Base-by-base conservation (phyloP, 2,888 invertebrate species). In the Macaria liturata region DNA sequence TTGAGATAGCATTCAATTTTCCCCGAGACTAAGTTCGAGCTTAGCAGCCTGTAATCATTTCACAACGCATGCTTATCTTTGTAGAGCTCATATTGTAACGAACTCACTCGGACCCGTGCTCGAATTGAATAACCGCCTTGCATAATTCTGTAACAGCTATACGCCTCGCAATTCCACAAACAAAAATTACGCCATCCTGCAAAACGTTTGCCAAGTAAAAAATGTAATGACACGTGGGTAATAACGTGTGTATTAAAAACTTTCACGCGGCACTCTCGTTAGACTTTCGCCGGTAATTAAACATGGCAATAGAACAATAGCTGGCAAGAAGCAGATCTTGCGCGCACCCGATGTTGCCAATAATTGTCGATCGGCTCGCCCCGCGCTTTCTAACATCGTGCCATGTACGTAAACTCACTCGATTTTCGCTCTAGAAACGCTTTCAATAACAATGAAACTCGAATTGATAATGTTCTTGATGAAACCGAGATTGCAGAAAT, bases 271-370 rank as follows among this genome's bases (percentile, higher is more conserved):
- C 79, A 80, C 84, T 84, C 87, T 86, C 84, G 84, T 84, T 84
- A 84, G 81, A 90, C 91, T 91, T 91, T 91, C 91, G 85, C 90
- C 84, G 69, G 82, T 90, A 90, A 90, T 91, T 91, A 90, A 86
- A 84, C 78, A 72, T 76, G 75, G 78, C 82, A 75, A 79, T 84
- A 79, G 84, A 90, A 91, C 91, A 91, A 91, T 91, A 79, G 88
- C 77, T 78, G 76, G 80, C 76, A 77, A 79, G 78, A 86, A 86
- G 78, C 80, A 79, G 78, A 88, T 88, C 87, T 86, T 81, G 78
- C 83, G 78, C 76, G 79, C 76, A 78, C 76, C 72, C 82, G 75
- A 83, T 83, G 85, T 78, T 83, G 81, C 82, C 80, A 84, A 86
- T 88, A 88, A 88, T 87, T 85, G 88, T 79, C 80, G 83, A 89